Evolutionary conservation across 2,797 vertebrate genomes (phyloP).

Genomic region (Aotus griseimembra): DNA sequence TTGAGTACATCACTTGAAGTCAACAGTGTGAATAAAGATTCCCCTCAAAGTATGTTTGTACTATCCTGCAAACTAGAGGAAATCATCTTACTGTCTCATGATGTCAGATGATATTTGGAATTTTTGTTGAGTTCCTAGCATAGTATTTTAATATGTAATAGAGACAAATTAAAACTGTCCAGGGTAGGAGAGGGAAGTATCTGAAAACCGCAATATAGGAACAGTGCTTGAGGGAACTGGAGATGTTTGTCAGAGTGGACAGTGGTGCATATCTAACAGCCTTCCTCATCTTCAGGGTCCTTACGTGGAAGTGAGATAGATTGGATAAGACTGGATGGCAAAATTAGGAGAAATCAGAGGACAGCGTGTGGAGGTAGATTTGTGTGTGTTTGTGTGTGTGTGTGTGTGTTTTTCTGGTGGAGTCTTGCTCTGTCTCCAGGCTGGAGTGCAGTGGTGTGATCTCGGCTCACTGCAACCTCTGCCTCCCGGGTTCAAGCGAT

Average conservation of each 20-base stretch:
- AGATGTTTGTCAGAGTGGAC: background rate
- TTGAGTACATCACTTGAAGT: background rate
- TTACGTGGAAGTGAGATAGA: background rate
- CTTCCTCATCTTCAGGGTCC: background rate
- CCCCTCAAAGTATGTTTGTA: background rate
- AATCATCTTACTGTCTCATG: background rate
- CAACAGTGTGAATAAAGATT: background rate
- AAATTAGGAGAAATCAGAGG: background rate
- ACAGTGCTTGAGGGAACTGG: background rate
- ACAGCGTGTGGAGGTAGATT: background rate
- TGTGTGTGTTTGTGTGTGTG: too few relatives aligned
- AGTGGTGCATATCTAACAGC: background rate
- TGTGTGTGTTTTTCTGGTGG: too few relatives aligned
- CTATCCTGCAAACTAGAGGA: background rate
- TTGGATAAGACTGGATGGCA: background rate
- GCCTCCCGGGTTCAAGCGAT: too few relatives aligned
- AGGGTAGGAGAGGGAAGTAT: background rate
- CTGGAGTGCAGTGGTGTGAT: too few relatives aligned
- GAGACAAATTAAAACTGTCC: background rate
- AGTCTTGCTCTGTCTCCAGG: too few relatives aligned
- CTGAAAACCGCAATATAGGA: background rate
- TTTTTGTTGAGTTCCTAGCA: background rate
- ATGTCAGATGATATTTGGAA: background rate
- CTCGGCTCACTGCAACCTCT: too few relatives aligned
- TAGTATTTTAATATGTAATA: background rate